A percentile compares a stretch with the other conserved stretches of the same genome.
Conservation (phyloP, 2,888 invertebrate genomes). For the Fabriciana adippe region DNA sequence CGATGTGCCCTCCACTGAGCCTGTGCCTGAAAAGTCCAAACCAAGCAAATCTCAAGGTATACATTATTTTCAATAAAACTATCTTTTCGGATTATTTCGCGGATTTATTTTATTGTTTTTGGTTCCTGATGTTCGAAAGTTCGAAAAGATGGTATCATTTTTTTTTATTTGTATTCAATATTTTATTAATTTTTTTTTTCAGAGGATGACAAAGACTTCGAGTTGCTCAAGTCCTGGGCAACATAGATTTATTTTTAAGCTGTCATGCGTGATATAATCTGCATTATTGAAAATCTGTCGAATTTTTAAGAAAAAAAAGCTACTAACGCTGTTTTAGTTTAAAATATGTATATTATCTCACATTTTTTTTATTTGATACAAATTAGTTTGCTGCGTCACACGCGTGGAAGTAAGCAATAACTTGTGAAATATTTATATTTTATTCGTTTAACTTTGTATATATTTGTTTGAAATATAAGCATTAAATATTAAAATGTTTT, state of each 20-base stretch:
- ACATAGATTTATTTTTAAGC: conserved; percentile 54
- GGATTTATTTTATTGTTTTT: too few species aligned
- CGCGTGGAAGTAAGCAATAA: conserved; percentile 10
- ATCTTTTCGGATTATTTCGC: too few species aligned
- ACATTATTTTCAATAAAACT: conserved; percentile 32
- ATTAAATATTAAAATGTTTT: too few species aligned
- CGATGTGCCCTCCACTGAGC: conserved; percentile 86
- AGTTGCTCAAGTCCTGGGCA: conserved; percentile 71
- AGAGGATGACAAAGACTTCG: conserved; percentile 73
- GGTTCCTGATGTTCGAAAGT: too few species aligned
- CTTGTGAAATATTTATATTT: neutral
- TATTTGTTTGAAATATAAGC: too few species aligned
- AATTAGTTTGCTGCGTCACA: neutral
- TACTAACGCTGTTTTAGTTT: conserved; percentile 12
- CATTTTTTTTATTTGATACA: conserved; percentile 11
- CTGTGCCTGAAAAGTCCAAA: conserved; percentile 77
- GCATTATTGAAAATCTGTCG: conserved; percentile 34
- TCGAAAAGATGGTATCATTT: too few species aligned
- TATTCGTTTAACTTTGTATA: too few species aligned
- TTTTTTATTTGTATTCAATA: neutral
- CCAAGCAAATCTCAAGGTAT: conserved; percentile 65
- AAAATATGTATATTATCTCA: neutral
- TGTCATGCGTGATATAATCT: conserved; percentile 52
- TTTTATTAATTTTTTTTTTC: conserved; percentile 52
- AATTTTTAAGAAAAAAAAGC: conserved; percentile 24